Evolutionary conservation across 2,113 vertebrate species (phyloP).

Genomic region (Fregata magnificens): DNA sequence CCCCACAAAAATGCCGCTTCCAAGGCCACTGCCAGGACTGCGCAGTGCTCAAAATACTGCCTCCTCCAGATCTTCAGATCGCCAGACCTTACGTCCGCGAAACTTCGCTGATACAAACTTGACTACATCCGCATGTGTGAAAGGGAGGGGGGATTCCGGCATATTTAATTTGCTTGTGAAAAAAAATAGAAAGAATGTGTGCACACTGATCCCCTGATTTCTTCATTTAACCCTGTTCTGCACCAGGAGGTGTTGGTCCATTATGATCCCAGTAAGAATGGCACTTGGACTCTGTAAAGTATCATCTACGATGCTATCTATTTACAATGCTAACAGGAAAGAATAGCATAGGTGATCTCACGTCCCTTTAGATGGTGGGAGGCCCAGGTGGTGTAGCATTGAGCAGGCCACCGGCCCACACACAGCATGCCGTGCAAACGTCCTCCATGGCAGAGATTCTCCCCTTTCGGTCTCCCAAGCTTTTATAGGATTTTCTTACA

Average conservation of each 20-base stretch:
- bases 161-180: not conserved
- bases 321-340: not conserved
- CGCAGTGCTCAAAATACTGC: not conserved
- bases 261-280: not conserved
- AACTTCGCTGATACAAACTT: not conserved
- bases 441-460: not conserved
- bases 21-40: not conserved
- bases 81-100: not conserved
- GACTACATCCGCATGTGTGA: not conserved
- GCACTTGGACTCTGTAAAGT: not conserved
- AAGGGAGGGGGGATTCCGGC: not conserved
- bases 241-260: not conserved
- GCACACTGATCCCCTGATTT: fast-evolving
- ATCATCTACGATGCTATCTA: not conserved
- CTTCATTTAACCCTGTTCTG: not conserved
- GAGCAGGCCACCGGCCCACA: not conserved
- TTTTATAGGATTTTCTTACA: not conserved
- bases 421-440: not conserved
- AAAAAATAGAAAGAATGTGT: fast-evolving
- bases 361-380: not conserved
- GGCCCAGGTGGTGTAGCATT: too few relatives aligned
- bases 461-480: not conserved
- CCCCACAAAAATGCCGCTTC: not conserved
- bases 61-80: not conserved
- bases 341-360: not conserved